Evolutionary conservation across 2,113 vertebrate species (phyloP), one percentile per base, ranked within the genome.

Genomic region (Notothenia rossii): DNA sequence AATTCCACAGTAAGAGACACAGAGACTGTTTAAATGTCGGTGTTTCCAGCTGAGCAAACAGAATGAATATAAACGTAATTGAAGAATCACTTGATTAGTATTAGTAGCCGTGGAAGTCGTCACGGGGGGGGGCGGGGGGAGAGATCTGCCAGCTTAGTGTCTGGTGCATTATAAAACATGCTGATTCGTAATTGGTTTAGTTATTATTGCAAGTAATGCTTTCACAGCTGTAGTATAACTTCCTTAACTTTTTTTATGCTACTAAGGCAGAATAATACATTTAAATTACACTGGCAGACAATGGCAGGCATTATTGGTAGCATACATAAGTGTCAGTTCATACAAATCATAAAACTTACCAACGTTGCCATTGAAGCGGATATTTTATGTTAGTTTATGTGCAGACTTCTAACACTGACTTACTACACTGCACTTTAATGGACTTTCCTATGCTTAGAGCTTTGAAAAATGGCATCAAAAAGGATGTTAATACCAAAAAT

Each of bases 161-260:
- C 46, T 77, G 60, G 77, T 54, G 74, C 45, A 76, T 83, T 71
- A 89, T 91, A 86, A 87, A 84, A 91, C 81, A 68, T 77, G 85
- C 77, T 77, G 51, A 82, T 73, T 75, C 65, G 79, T 77, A 85
- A 81, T 81, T 76, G 58, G 61, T 14, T 70, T 7, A 54, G n/a
- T 33, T 63, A 2, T 65, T 51, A 74, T 50, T 66, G 53, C 9
- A 70, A 50, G 17, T 66, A 65, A 89, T 80, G 33, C 50, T 72
- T 75, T n/a, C 12, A 40, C 40, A 60, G 29, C 49, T 77, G 36
- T 40, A 40, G 36, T 40, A 40, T 40, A 40, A 40, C 36, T 40
- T 40, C 1, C 36, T 40, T 40, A 7, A 5, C 5, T 40, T 40
- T 40, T 40, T 7, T 40, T 40, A 7, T 40, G 36, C 36, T 40